These are phyloP conservation scores for Sminthurinus signatus DNA, from an alignment of 1,140 invertebrate genomes.

Conservation along the genomic window DNA sequence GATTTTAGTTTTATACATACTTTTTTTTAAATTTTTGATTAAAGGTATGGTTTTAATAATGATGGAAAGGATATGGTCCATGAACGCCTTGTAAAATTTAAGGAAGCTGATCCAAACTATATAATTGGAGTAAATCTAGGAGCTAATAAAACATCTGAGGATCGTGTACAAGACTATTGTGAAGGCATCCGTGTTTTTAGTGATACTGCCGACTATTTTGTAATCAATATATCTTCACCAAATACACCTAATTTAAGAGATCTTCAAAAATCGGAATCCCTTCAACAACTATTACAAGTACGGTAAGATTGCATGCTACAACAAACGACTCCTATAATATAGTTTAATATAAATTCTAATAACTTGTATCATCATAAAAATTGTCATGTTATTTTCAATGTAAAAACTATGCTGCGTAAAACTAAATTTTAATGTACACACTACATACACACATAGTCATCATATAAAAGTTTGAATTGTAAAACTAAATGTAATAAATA, in stretches of 20 bases:
- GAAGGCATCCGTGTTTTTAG: slow-evolving; percentile 68
- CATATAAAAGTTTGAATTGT: no score
- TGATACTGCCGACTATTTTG: slow-evolving; percentile 74
- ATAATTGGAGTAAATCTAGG: slow-evolving; percentile 86
- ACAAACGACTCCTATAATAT: no score
- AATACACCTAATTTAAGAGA: slow-evolving; percentile 88
- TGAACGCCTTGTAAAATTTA: slow-evolving; percentile 52
- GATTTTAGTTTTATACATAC: no score
- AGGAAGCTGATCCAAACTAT: slow-evolving; percentile 29
- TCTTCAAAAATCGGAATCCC: slow-evolving; percentile 70
- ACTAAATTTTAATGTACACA: no score
- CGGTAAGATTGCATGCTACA: neutral
- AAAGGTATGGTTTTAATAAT: slow-evolving; percentile 89
- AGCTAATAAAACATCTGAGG: slow-evolving; percentile 79
- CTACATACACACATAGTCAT: no score
- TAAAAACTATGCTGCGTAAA: no score
- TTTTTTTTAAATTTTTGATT: neutral
- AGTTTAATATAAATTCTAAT: no score
- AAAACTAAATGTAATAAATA: no score
- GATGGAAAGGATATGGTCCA: slow-evolving; percentile 73
- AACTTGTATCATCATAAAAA: no score
- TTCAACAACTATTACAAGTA: slow-evolving; percentile 49
- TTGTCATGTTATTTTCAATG: no score
- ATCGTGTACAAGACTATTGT: slow-evolving; percentile 74
- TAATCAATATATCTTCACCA: slow-evolving; percentile 79